Evolutionary conservation across 1,140 invertebrate species (phyloP).

Genomic region (Oryctes rhinoceros): DNA sequence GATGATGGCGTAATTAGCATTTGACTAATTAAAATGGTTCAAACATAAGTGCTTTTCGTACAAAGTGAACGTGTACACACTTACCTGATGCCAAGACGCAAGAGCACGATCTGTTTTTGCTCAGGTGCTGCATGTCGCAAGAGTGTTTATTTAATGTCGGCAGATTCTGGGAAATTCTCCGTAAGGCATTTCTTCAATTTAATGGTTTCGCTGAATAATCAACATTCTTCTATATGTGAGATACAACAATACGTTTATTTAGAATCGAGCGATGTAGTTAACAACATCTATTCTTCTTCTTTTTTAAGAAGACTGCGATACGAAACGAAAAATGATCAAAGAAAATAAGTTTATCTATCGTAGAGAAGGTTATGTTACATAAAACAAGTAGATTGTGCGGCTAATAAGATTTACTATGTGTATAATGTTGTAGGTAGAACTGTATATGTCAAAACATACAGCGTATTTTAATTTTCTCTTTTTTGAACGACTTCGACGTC

Average conservation of each 20-base stretch:
- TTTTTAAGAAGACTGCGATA: too few species aligned
- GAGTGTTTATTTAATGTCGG: neutral
- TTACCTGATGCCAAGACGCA: neutral
- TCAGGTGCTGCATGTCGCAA: neutral
- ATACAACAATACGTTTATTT: conserved; percentile 4
- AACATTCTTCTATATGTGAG: neutral
- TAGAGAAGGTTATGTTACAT: too few species aligned
- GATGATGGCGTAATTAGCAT: conserved; percentile 1
- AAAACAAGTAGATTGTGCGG: too few species aligned
- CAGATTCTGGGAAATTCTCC: neutral
- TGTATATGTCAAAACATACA: too few species aligned
- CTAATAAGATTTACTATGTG: too few species aligned
- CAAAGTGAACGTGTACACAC: neutral
- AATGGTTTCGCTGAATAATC: conserved; percentile 14
- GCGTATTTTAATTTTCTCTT: too few species aligned
- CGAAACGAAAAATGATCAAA: too few species aligned
- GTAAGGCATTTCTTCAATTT: neutral
- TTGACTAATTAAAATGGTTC: neutral
- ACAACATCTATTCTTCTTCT: too few species aligned
- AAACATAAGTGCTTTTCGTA: neutral
- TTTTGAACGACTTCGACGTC: too few species aligned
- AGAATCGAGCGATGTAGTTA: neutral
- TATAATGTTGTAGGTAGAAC: too few species aligned
- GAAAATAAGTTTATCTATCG: too few species aligned
- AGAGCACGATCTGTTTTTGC: neutral